These are phyloP conservation scores for Somateria mollissima DNA, from an alignment of 2,797 vertebrate genomes.

Conservation along the genomic window DNA sequence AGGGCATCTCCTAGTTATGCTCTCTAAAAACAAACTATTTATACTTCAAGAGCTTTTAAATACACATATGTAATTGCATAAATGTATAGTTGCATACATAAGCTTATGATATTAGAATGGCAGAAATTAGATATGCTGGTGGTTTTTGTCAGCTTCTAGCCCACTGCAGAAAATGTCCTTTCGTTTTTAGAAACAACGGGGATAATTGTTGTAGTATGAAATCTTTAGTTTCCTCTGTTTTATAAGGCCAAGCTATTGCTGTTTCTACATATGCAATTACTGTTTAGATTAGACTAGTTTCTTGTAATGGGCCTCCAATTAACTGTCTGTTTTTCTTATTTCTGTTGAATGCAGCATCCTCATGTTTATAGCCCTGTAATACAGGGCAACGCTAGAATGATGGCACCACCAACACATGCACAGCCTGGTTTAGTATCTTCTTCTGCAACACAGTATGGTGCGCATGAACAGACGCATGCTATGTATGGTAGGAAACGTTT, in stretches of 20 bases:
- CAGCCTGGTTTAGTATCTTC: conserved; percentile 94
- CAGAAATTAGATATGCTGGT: not conserved
- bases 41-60: conserved; percentile 2
- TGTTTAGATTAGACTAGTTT: not conserved
- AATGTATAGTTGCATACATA: not conserved
- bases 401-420: conserved; percentile 91
- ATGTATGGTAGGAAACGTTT: conserved; percentile 95
- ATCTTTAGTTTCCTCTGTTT: not conserved
- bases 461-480: conserved; percentile 95
- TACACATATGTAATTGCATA: not conserved
- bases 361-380: conserved; percentile 97
- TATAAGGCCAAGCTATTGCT: not conserved
- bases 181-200: not conserved
- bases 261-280: rapidly evolving
- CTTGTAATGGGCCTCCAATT: not conserved
- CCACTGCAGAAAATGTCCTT: not conserved
- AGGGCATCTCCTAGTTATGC: not conserved
- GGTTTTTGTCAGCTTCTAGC: not conserved
- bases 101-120: not conserved
- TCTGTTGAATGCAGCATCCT: conserved; percentile 85
- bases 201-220: not conserved
- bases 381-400: conserved; percentile 94
- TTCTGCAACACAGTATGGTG: conserved; percentile 92
- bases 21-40: not conserved
- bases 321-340: conserved; percentile 13